These are phyloP conservation scores for Erpobdella octoculata DNA, from an alignment of 2,888 invertebrate genomes.

Conservation along the genomic window DNA sequence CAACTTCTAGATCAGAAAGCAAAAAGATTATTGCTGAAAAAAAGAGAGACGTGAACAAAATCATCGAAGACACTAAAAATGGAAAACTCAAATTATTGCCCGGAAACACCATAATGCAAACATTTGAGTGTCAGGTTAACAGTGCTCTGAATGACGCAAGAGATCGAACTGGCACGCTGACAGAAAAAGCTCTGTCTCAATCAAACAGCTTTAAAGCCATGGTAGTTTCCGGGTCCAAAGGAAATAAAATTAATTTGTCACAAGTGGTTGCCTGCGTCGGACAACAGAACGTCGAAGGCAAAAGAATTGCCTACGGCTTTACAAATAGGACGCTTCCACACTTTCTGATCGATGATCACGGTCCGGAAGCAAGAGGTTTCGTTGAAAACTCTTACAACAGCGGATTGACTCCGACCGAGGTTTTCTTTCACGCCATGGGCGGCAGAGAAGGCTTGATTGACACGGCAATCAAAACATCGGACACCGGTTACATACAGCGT, in stretches of 20 bases:
- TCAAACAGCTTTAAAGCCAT: slow-evolving; percentile 99
- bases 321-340: slow-evolving; percentile 95
- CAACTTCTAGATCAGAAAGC: no score
- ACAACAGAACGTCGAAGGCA: slow-evolving; percentile 99
- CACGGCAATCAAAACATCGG: slow-evolving; percentile 99
- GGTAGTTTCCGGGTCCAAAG: slow-evolving; percentile 98
- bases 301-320: slow-evolving; percentile 98
- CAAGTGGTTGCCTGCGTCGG: slow-evolving; percentile 99
- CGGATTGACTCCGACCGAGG: slow-evolving; percentile 95
- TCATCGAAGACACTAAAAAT: background rate
- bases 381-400: slow-evolving; percentile 99
- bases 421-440: slow-evolving; percentile 99
- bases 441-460: slow-evolving; percentile 99
- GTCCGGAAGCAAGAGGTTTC: slow-evolving; percentile 97
- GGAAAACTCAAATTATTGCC: slow-evolving; percentile 55
- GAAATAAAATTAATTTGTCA: slow-evolving; percentile 98
- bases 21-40: slow-evolving; percentile 96
- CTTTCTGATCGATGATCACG: slow-evolving; percentile 99
- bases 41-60: slow-evolving; percentile 57
- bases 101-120: slow-evolving; percentile 95
- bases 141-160: slow-evolving; percentile 97
- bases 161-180: slow-evolving; percentile 98
- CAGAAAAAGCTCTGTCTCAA: slow-evolving; percentile 96
- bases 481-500: slow-evolving; percentile 98
- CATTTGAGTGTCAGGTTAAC: slow-evolving; percentile 94